Conservation (phyloP, 2,888 invertebrate genomes). For the Mayetiola destructor region DNA sequence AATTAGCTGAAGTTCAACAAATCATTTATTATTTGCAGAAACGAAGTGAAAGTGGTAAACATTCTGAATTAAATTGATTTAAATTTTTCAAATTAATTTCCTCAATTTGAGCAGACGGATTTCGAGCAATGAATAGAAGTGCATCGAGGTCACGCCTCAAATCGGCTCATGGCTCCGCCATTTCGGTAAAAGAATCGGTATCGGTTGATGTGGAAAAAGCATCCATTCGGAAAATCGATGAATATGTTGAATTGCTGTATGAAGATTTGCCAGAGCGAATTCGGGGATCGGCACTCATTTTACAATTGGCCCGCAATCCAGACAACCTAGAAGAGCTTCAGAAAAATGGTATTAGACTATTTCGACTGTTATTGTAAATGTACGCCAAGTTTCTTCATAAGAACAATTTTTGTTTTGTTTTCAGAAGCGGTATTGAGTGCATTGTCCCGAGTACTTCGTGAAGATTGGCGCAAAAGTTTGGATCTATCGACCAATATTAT, state of each 20-base stretch:
- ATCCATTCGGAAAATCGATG: slow-evolving; percentile 72
- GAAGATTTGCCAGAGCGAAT: slow-evolving; percentile 90
- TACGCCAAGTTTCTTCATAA: not conserved
- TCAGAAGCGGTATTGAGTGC: slow-evolving; percentile 88
- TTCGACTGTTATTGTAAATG: slow-evolving; percentile 13
- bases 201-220: slow-evolving; percentile 47
- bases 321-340: slow-evolving; percentile 88
- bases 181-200: not conserved
- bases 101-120: not conserved
- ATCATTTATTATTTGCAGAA: slow-evolving; percentile 75
- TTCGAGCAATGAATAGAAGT: not conserved
- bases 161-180: slow-evolving; percentile 14
- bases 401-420: slow-evolving; percentile 23
- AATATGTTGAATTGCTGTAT: slow-evolving; percentile 90
- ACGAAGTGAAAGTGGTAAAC: slow-evolving; percentile 40
- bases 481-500: slow-evolving; percentile 93
- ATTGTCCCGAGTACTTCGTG: slow-evolving; percentile 82
- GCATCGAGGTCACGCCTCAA: slow-evolving; percentile 5
- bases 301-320: slow-evolving; percentile 82
- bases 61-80: not conserved
- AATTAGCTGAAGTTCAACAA: slow-evolving; percentile 73
- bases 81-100: not conserved
- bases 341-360: slow-evolving; percentile 60
- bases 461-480: slow-evolving; percentile 94
- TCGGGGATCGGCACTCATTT: slow-evolving; percentile 76